Evolutionary conservation across 1,140 invertebrate species (phyloP), one percentile per base, ranked within the genome.

Genomic region (Carposina sasakii): DNA sequence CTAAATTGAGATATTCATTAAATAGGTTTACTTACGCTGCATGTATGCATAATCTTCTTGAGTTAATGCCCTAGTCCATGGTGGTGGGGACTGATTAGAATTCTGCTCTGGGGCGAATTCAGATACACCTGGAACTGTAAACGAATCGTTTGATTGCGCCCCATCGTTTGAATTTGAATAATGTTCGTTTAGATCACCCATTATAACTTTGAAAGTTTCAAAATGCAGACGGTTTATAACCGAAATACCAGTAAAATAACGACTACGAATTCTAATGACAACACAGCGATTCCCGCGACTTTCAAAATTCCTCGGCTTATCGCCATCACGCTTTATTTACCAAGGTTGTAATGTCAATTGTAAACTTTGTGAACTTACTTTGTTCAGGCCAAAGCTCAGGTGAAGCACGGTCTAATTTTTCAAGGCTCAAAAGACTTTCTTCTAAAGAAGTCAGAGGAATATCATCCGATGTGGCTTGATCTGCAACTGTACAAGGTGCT

Each of bases 381-480:
- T 94, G 92, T 85, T 97, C 95, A 33, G 96, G 96, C 96, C 96
- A 98, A 65, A 97, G 76, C 68, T 97, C 94, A 12, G 96, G 96
- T 1, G 96, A 97, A 8, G 93, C 90, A 67, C 96, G 87, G 81
- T 97, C 95, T 52, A 98, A 84, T 69, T 94, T 96, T 86, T 98
- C 96, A 70, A 93, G 86, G 62, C 94, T 96, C 52, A 94, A 86
- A 31, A 95, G 85, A 73, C 88, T 92, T 68, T 91, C 89, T 69
- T 92, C 91, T 50, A 90, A 74, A 40, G 85, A 86, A 55, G 82
- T 81, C 67, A 89, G 65, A 52, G 82, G 82, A 73, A 85, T 84
- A 83, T 85, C 77, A 57, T 85, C 81, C 47, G 72, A 67, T 54
- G 78, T 60, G 55, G 71, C 57, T 76, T 76, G 76, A 44, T 71